A percentile compares a stretch with the other conserved stretches of the same genome.
phyloP scores from a whole-genome alignment of 2,113 vertebrate species.

The Saguinus imperator region DNA sequence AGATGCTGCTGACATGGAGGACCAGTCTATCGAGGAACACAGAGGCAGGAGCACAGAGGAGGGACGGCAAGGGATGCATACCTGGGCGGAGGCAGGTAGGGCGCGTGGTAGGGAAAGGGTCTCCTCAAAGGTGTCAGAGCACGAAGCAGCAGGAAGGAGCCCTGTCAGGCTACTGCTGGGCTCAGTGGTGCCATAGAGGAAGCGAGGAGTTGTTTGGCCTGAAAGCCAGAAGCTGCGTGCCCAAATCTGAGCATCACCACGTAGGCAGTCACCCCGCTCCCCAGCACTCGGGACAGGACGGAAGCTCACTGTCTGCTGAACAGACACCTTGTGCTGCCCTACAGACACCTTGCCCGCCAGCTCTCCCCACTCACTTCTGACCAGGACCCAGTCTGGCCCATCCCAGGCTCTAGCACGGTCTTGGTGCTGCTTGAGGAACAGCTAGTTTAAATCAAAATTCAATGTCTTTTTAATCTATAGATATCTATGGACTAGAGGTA shows the following conservation, averaged over 20 bases:
- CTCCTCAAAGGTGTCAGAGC: no score
- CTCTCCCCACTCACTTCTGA: neutral
- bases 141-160: neutral
- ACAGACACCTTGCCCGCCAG: neutral
- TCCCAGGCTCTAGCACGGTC: neutral
- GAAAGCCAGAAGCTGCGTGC: fast-evolving
- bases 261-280: neutral
- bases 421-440: neutral
- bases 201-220: neutral
- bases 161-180: neutral
- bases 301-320: neutral
- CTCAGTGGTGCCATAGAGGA: fast-evolving
- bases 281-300: fast-evolving
- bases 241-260: fast-evolving
- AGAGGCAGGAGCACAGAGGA: neutral
- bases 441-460: neutral
- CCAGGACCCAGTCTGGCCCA: neutral
- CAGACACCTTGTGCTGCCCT: no score
- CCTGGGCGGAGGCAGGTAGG: neutral
- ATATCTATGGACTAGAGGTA: neutral
- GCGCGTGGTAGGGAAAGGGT: fast-evolving
- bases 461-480: neutral
- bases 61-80: no score
- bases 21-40: neutral
- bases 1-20: neutral